These are phyloP conservation scores for Romanogobio albipinnatus DNA, from an alignment of 2,113 vertebrate species.

Conservation along the genomic window DNA sequence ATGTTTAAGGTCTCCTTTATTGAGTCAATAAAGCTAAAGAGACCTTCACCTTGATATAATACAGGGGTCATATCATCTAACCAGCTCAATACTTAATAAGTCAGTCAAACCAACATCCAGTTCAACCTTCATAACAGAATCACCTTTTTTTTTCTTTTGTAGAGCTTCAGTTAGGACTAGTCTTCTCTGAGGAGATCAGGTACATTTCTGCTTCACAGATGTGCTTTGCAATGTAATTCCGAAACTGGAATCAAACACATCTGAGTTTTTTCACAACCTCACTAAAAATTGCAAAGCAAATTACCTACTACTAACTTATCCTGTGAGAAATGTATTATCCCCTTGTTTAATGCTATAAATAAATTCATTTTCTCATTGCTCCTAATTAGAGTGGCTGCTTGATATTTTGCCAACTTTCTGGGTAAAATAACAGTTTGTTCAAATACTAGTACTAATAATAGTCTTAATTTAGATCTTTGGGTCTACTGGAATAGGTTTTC, in stretches of 20 bases:
- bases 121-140: not conserved
- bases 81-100: not conserved
- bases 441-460: too few species aligned
- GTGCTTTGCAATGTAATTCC: not conserved
- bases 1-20: constrained; percentile 28
- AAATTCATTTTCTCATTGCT: not conserved
- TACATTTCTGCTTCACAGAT: not conserved
- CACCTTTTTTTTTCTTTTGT: not conserved
- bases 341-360: not conserved
- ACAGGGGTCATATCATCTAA: constrained; percentile 1
- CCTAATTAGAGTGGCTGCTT: not conserved
- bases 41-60: not conserved
- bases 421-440: not conserved
- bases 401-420: not conserved
- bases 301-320: not conserved
- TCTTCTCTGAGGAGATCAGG: not conserved
- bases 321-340: not conserved
- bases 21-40: constrained; percentile 19
- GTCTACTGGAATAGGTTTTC: too few species aligned
- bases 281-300: not conserved
- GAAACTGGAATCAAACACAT: not conserved
- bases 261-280: not conserved
- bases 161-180: not conserved
- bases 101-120: not conserved
- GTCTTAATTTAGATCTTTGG: too few species aligned